Base-by-base conservation (phyloP, 2,888 invertebrate species). In the Eumerus sabulonum region DNA sequence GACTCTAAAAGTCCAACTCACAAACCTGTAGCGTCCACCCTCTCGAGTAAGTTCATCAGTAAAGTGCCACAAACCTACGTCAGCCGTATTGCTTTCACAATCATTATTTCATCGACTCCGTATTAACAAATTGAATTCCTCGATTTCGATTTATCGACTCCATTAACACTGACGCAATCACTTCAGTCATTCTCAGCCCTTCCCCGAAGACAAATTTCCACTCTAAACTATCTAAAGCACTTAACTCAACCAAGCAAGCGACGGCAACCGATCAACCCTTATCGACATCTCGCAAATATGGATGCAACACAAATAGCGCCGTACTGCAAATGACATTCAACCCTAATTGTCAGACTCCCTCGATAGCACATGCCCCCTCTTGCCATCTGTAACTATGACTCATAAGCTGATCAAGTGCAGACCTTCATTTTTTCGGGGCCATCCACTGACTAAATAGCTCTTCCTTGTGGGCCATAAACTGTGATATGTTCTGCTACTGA, bases 381-480 rank as follows among this genome's bases (percentile, higher is more conserved):
- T 27, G 27, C 27, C 27, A 27, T 27, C 27, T 27, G 64, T 18
- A 57, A 51, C 54, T 12, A 13, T 12, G 35, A 47, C 45, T 57
- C 36, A 50, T 47, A 57, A 77, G 67, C 62, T 62, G 62, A 77
- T 77, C 73, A 77, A 73, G 67, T 77, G 62, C 76, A 67, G 62
- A 47, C 66, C 50, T 66, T 19, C 38, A 44, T 56, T 51, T 56
- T 51, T 27, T 27, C 5, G 13, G 14, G 54, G 35, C 14, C 19
- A n/a, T 16, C 14, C 11, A 11, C 38, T 57, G 40, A 60, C 50
- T 27, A 4, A 27, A 7, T 62, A 40, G 7, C 27, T 27, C 2
- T 27, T 4, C 42, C 63, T 51, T 62, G 70, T 70, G 74, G 70
- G 70, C 74, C 74, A 76, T 76, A 60, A 70, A 70, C 68, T 68